Percentiles rank a stretch among this genome's conserved stretches.
These are phyloP conservation scores for Eristalinus sepulchralis DNA, from an alignment of 2,888 invertebrate genomes.

Conservation along the genomic window DNA sequence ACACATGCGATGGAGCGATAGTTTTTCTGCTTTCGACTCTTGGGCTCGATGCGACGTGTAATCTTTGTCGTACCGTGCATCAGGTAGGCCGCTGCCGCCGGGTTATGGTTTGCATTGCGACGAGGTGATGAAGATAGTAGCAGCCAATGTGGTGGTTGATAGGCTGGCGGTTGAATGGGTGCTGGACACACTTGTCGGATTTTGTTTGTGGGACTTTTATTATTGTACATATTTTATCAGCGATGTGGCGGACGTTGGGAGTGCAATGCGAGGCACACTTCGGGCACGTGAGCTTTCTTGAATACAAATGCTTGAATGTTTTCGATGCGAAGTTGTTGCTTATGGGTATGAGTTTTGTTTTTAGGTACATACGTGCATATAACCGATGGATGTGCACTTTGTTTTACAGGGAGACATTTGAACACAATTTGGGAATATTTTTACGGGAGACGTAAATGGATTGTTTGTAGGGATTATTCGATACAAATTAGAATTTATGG, in stretches of 20 bases:
- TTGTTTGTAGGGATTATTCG: no score
- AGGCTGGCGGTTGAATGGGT: conserved; percentile 37
- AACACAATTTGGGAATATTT: no score
- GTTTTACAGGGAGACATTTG: no score
- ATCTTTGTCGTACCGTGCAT: background rate
- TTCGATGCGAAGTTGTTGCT: background rate
- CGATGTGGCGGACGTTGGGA: conserved; percentile 7
- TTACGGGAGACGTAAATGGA: no score
- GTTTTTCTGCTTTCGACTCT: background rate
- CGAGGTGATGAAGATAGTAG: conserved; percentile 11
- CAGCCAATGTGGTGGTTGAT: conserved; percentile 23
- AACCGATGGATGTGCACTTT: background rate
- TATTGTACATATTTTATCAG: background rate
- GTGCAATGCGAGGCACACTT: conserved; percentile 15
- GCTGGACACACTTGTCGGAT: conserved; percentile 37
- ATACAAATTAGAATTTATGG: no score
- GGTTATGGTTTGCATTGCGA: background rate
- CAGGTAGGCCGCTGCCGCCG: background rate
- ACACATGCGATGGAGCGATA: background rate
- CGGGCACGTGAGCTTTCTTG: conserved; percentile 33
- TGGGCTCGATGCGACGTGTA: conserved; percentile 1
- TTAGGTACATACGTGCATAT: background rate
- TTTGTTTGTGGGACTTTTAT: conserved; percentile 1
- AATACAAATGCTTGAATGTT: background rate
- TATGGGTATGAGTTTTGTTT: background rate